phyloP scores from a whole-genome alignment of 2,888 invertebrate species.

The Thymelicus lineola region DNA sequence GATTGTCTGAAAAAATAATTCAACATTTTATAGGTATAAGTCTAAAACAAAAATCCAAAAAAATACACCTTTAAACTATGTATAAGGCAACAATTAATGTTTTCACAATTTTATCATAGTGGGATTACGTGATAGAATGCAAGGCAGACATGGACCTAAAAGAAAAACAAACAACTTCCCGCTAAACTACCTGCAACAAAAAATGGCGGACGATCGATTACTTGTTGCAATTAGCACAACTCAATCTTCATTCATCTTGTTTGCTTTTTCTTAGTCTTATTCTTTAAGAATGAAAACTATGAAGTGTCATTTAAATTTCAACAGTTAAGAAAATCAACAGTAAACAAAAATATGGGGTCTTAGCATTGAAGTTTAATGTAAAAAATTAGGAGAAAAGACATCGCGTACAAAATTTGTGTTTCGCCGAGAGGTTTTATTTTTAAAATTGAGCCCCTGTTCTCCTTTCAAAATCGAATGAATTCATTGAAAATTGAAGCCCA shows the following conservation, averaged over 20 bases:
- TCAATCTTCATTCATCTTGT: conserved; percentile 23
- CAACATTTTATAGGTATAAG: no score
- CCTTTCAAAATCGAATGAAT: no score
- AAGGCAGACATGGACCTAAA: background rate
- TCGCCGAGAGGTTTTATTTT: no score
- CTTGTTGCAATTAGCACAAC: conserved; percentile 15
- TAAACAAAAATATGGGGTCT: no score
- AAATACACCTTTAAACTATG: no score
- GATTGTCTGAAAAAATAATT: no score
- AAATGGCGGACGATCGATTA: conserved; percentile 27
- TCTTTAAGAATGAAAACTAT: background rate
- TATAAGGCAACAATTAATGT: background rate
- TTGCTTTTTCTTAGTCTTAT: conserved; percentile 13
- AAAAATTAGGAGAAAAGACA: no score
- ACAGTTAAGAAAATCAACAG: background rate
- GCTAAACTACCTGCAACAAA: conserved; percentile 19
- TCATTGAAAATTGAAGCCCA: no score
- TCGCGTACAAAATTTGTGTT: no score
- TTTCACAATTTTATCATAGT: background rate
- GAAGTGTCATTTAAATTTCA: conserved; percentile 5
- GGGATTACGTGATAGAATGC: conserved; percentile 22
- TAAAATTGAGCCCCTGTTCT: no score
- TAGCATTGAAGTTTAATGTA: no score
- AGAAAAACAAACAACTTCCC: conserved; percentile 10
- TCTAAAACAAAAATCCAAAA: no score